A percentile compares a stretch with the other conserved stretches of the same genome.
Conservation (phyloP, 2,888 invertebrate species). For the Cheilosia variabilis region DNA sequence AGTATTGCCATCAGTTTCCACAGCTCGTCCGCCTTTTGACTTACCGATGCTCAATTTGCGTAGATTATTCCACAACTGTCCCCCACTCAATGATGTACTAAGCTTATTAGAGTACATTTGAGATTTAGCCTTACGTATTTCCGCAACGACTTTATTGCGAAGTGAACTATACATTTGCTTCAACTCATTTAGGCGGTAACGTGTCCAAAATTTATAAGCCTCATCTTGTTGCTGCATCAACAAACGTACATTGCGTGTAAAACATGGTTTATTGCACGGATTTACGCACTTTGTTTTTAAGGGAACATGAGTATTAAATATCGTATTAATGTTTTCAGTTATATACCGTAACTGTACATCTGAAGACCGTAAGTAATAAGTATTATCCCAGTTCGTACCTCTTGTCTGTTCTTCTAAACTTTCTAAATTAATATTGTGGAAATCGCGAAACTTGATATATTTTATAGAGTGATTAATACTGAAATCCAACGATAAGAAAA, state of each 20-base stretch:
- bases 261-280: conserved; percentile 13
- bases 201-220: conserved; percentile 7
- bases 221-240: conserved; percentile 23
- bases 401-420: conserved; percentile 2
- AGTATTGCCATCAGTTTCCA: not conserved
- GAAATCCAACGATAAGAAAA: not conserved
- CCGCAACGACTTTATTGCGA: conserved; percentile 25
- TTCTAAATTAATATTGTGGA: too few species aligned
- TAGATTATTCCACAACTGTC: conserved; percentile 7
- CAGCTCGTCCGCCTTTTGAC: not conserved
- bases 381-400: not conserved
- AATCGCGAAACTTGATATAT: too few species aligned
- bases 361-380: conserved; percentile 2
- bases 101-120: conserved; percentile 2
- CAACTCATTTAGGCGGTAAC: conserved; percentile 16
- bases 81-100: not conserved
- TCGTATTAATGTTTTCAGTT: too few species aligned
- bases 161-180: conserved; percentile 8
- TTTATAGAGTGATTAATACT: too few species aligned
- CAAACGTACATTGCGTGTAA: not conserved
- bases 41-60: not conserved
- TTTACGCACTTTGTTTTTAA: conserved; percentile 6
- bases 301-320: conserved; percentile 8
- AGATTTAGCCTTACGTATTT: conserved; percentile 18
- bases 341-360: too few species aligned